Percentiles rank a stretch among this genome's conserved stretches.
phyloP scores from a whole-genome alignment of 2,113 vertebrate genomes.

The Tachuris rubrigastra region DNA sequence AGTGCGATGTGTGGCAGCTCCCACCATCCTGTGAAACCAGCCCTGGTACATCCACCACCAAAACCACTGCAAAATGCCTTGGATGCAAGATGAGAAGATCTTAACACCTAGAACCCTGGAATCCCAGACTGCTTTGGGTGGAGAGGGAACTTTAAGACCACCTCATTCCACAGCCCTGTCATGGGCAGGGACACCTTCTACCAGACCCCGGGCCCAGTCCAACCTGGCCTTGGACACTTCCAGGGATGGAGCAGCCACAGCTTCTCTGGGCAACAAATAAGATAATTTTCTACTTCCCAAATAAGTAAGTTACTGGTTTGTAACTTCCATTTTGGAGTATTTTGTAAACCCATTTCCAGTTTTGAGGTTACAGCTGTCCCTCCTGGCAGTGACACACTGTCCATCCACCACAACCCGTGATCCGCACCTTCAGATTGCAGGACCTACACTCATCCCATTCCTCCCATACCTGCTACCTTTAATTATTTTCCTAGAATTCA shows the following conservation, averaged over 20 bases:
- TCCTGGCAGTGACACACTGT: background rate
- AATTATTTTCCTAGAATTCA: background rate
- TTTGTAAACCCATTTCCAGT: background rate
- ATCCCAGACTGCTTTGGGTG: background rate
- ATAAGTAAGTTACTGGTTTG: background rate
- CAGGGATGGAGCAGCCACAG: background rate
- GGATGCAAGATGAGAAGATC: background rate
- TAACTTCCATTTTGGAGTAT: background rate
- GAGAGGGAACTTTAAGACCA: background rate
- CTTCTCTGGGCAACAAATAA: background rate
- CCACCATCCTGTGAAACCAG: background rate
- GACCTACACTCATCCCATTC: too few relatives aligned
- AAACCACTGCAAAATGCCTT: background rate
- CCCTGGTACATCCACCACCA: background rate
- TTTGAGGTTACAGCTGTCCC: background rate
- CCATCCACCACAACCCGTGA: background rate
- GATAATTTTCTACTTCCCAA: background rate
- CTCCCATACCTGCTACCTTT: background rate
- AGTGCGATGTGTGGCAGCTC: fast-evolving
- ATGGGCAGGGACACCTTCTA: background rate
- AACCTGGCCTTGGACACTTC: background rate
- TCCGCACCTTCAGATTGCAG: background rate
- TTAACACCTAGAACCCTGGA: background rate
- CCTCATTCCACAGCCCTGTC: too few relatives aligned
- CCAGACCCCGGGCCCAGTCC: background rate